A percentile compares a stretch with the other conserved stretches of the same genome.
phyloP scores from a whole-genome alignment of 2,797 vertebrate genomes.

The Cheirogaleus major region DNA sequence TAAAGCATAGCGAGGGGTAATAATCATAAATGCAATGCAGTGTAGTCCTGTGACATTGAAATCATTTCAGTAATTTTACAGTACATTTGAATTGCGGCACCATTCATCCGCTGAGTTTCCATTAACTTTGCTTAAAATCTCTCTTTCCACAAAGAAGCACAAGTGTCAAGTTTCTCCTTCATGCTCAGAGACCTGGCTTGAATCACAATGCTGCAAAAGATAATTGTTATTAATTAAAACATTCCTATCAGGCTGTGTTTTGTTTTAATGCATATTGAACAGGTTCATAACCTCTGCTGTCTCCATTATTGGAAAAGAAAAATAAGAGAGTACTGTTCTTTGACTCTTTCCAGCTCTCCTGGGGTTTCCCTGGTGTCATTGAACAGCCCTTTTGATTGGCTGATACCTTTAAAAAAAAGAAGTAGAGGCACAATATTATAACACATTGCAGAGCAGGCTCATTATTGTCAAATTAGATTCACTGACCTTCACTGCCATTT shows the following conservation, averaged over 20 bases:
- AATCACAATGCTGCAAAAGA: constrained; percentile 77
- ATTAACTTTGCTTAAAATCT: constrained; percentile 86
- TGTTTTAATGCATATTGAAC: constrained; percentile 67
- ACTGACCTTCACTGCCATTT: constrained; percentile 85
- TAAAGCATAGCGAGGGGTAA: constrained; percentile 80
- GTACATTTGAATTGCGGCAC: constrained; percentile 83
- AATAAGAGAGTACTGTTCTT: constrained; percentile 58
- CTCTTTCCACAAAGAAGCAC: constrained; percentile 72
- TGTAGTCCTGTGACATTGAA: constrained; percentile 84
- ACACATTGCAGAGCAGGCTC: constrained; percentile 66
- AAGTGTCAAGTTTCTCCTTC: constrained; percentile 87
- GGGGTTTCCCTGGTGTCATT: constrained; percentile 69
- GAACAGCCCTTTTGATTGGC: constrained; percentile 61
- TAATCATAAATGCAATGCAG: constrained; percentile 80
- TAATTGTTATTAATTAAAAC: constrained; percentile 88
- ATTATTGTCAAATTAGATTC: constrained; percentile 80
- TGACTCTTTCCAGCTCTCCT: neutral
- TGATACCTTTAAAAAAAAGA: constrained; percentile 17
- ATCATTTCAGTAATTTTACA: constrained; percentile 87
- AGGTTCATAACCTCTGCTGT: constrained; percentile 32
- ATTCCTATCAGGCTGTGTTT: constrained; percentile 75
- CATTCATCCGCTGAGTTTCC: constrained; percentile 83
- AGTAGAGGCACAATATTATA: neutral
- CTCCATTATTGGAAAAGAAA: constrained; percentile 50
- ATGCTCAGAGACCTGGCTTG: constrained; percentile 82